Evolutionary conservation across 2,113 vertebrate species (phyloP), one percentile per base, ranked within the genome.

Genomic region (Ameiurus melas): DNA sequence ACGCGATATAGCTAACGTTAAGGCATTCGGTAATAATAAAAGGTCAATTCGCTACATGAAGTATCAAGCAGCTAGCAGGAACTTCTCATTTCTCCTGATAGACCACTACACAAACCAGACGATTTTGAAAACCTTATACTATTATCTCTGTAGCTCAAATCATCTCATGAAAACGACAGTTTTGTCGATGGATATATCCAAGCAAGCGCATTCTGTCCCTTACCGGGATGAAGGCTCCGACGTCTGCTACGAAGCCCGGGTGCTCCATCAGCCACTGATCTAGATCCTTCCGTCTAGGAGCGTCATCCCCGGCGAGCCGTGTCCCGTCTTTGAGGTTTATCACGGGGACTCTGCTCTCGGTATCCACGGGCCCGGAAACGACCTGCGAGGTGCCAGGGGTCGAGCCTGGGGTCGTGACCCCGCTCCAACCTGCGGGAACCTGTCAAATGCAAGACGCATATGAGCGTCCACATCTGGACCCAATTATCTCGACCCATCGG

Each of bases 251-350:
- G 77, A 99, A 99, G 85, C 97, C 97, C 1, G 98, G 98, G 91
- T 99, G 98, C 80, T 98, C 98, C 90, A 94, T 96, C 55, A 99
- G 95, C 98, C 98, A 99, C 91, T 95, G 96, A 30, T 99, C 98
- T 82, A 99, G 94, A 90, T 99, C 97, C 90, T 96, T 99, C 90
- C 96, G 97, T 92, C 93, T 97, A 13, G 98, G 98, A 33, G 98
- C 98, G 89, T 99, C 98, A 43, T 99, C 98, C 22, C 98, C 98
- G 43, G 98, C 97, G 13, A 99, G 97, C 81, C 98, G 96, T 30
- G 98, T 99, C 86, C 98, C 98, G 80, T 99, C 98, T 94, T 99
- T 99, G 9, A 99, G 94, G 92, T 99, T 98, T 94, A 99, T 99
- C 85, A 99, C 98, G 1, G 98, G 97, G 90, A 99, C 97, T 66